phyloP scores from a whole-genome alignment of 2,113 vertebrate species.

The Oreochromis aureus region DNA sequence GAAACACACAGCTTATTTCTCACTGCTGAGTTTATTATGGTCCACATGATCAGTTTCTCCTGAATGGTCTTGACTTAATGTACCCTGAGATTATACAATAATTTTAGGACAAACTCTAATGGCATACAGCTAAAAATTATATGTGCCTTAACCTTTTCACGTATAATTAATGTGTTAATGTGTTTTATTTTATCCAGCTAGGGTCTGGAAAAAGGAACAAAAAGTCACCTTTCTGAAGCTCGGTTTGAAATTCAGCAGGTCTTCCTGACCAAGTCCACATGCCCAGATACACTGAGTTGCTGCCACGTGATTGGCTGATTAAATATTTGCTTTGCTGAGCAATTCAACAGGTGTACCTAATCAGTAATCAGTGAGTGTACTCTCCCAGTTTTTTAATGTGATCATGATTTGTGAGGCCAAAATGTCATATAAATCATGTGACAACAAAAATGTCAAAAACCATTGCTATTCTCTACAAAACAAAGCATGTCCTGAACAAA shows the following conservation, averaged over 20 bases:
- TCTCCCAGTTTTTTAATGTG: background rate
- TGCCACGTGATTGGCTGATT: background rate
- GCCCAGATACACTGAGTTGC: background rate
- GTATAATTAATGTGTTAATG: background rate
- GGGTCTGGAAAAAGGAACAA: background rate
- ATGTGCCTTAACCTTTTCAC: background rate
- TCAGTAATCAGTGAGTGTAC: background rate
- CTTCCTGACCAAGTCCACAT: background rate
- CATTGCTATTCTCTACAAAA: too few relatives aligned
- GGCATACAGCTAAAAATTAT: background rate
- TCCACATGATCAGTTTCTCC: background rate
- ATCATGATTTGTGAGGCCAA: background rate
- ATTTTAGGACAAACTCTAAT: background rate
- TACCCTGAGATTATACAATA: background rate
- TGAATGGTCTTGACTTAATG: background rate
- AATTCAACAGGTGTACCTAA: background rate
- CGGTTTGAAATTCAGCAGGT: background rate
- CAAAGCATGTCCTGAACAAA: too few relatives aligned
- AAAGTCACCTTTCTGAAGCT: background rate
- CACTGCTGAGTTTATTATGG: background rate
- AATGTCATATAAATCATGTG: background rate
- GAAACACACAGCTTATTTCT: background rate
- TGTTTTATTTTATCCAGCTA: background rate
- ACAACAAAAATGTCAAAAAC: too few relatives aligned
- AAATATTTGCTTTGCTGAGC: background rate